These are phyloP conservation scores for Myiotriccus ornatus DNA, from an alignment of 2,797 vertebrate species.

Conservation along the genomic window DNA sequence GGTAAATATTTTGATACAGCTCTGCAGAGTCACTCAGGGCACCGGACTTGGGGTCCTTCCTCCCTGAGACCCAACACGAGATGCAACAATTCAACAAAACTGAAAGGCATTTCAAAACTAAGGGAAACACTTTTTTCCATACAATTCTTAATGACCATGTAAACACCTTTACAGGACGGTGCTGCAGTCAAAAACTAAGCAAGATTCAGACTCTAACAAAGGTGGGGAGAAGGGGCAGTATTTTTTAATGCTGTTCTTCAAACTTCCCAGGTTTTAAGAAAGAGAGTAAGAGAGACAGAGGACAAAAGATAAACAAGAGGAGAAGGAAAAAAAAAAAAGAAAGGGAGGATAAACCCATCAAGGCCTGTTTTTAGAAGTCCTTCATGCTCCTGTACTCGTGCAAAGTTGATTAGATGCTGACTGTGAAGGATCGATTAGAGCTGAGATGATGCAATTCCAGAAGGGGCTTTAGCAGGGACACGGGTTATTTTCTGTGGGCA, in stretches of 20 bases:
- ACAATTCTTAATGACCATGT: rapidly evolving
- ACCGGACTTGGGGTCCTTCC: not conserved
- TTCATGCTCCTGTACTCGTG: not conserved
- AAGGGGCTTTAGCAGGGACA: not conserved
- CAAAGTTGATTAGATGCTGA: not conserved
- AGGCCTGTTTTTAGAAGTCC: not conserved
- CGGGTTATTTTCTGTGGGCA: not conserved
- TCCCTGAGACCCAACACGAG: not conserved
- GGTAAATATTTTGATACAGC: not conserved
- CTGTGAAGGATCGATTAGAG: not conserved
- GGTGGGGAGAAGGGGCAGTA: not conserved
- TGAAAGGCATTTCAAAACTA: not conserved
- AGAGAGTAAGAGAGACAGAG: not conserved
- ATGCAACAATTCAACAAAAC: not conserved
- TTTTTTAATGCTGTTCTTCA: not conserved
- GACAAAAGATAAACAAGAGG: not conserved
- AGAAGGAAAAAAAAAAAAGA: not conserved
- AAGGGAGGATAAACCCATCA: not conserved
- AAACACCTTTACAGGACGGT: not conserved
- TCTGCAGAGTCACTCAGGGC: not conserved
- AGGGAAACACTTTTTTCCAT: not conserved
- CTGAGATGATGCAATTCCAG: not conserved
- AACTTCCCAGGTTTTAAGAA: not conserved
- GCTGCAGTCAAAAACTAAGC: not conserved
- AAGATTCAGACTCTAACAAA: not conserved